These are phyloP conservation scores for Botia almorhae DNA, from an alignment of 2,797 vertebrate species.

Conservation along the genomic window DNA sequence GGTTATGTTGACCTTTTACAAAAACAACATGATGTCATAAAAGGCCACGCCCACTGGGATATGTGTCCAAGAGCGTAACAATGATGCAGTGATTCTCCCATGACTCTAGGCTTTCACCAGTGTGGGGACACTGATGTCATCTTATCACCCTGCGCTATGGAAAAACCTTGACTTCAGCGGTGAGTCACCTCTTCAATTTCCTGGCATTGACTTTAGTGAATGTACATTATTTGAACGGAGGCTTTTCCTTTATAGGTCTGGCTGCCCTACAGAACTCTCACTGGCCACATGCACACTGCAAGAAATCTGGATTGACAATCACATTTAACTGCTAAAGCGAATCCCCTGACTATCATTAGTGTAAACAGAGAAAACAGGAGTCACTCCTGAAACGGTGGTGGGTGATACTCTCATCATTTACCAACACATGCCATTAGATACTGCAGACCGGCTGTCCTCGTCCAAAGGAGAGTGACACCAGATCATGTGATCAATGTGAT, in stretches of 20 bases:
- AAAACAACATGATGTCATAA: constrained; percentile 36
- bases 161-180: not conserved
- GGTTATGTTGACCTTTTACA: constrained; percentile 54
- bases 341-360: not conserved
- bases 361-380: not conserved
- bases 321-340: not conserved
- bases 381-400: not conserved
- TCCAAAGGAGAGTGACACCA: not conserved
- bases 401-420: not conserved
- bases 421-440: not conserved
- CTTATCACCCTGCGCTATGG: constrained; percentile 36
- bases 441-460: not conserved
- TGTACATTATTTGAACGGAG: not conserved
- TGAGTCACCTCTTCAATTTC: not conserved
- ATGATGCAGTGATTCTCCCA: constrained; percentile 28
- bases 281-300: not conserved
- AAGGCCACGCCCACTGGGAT: constrained; percentile 36
- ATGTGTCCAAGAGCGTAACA: constrained; percentile 11
- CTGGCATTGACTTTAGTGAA: not conserved
- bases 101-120: constrained; percentile 28
- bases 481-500: not conserved
- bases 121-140: constrained; percentile 16
- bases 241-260: not conserved
- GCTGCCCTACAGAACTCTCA: not conserved
- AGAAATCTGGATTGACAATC: not conserved